Evolutionary conservation across 1,140 invertebrate genomes (phyloP).

Genomic region (Saccostrea cuccullata): DNA sequence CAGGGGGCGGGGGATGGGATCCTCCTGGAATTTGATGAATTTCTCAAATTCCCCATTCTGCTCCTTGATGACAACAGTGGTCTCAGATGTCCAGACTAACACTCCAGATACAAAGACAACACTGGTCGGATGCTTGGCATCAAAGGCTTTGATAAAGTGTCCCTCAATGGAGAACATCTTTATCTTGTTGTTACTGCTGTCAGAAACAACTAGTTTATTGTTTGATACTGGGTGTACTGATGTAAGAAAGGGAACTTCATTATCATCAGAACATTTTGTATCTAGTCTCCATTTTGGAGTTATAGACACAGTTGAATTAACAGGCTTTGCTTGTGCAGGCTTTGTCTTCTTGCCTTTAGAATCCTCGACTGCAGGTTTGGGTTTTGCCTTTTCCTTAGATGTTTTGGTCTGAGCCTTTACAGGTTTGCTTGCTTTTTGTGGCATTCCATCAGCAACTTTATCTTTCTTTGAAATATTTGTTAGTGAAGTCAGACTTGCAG

Average conservation of each 20-base stretch:
- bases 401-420: background rate
- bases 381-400: background rate
- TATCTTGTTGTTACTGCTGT: conserved; percentile 47
- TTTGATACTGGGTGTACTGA: background rate
- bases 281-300: conserved; percentile 46
- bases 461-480: conserved; percentile 10
- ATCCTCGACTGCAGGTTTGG: background rate
- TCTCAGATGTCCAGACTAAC: conserved; percentile 34
- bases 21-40: conserved; percentile 22
- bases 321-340: conserved; percentile 3
- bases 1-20: conserved; percentile 22
- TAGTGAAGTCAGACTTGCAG: conserved; percentile 7
- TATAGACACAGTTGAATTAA: conserved; percentile 6
- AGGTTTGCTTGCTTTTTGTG: background rate
- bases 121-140: conserved; percentile 42
- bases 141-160: conserved; percentile 37
- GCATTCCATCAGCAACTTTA: background rate
- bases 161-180: conserved; percentile 44
- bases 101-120: conserved; percentile 30
- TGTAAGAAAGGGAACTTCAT: conserved; percentile 35
- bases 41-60: conserved; percentile 19
- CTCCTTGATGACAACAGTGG: conserved; percentile 22
- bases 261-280: conserved; percentile 6
- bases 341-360: background rate
- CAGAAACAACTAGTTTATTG: conserved; percentile 40